A percentile compares a stretch with the other conserved stretches of the same genome.
Conservation (phyloP, 2,113 vertebrate genomes). For the Aramus guarauna region DNA sequence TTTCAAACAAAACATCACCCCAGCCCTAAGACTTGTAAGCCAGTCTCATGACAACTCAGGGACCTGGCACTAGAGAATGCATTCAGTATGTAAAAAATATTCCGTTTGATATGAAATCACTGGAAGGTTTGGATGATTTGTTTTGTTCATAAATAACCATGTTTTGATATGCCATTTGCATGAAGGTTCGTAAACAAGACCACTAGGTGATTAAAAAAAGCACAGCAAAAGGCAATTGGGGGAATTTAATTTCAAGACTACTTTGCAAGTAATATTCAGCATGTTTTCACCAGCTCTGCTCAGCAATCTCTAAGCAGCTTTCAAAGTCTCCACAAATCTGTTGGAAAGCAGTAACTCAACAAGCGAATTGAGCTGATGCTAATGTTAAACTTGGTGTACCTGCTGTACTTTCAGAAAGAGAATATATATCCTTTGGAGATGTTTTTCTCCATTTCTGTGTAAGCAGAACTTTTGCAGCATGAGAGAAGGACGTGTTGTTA, state of each 20-base stretch:
- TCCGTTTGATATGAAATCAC: background rate
- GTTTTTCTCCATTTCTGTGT: background rate
- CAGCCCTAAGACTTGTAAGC: background rate
- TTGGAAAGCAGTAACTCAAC: background rate
- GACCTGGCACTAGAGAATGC: background rate
- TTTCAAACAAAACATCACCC: background rate
- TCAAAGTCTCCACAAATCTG: background rate
- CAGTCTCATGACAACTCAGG: background rate
- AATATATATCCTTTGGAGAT: background rate
- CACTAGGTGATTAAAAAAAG: slow-evolving; percentile 11
- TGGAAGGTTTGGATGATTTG: background rate
- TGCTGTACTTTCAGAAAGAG: background rate
- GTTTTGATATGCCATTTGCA: background rate
- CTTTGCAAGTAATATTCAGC: slow-evolving; percentile 34
- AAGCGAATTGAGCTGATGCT: background rate
- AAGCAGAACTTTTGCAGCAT: background rate
- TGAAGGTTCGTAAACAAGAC: slow-evolving; percentile 37
- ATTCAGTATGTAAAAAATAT: background rate
- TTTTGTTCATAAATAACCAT: slow-evolving; percentile 45
- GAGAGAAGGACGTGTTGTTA: background rate
- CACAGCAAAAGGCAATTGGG: slow-evolving; percentile 9
- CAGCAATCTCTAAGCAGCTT: background rate
- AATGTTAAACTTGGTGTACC: background rate
- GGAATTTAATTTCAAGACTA: slow-evolving; percentile 28
- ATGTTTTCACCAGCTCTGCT: background rate